Percentiles rank a stretch among this genome's conserved stretches.
phyloP scores from a whole-genome alignment of 1,140 invertebrate genomes.

The Heliothis virescens region DNA sequence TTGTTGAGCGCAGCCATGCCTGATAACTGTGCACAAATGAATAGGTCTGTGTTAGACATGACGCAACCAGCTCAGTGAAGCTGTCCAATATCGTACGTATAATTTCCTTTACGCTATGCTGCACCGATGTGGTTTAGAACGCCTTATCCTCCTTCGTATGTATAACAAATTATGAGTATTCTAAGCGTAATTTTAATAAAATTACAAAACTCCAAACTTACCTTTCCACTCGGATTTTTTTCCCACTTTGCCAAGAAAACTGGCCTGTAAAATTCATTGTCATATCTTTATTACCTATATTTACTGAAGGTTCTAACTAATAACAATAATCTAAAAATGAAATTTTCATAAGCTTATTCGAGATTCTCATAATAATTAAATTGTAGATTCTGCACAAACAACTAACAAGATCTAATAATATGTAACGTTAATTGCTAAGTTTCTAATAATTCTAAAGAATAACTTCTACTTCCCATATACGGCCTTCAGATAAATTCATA shows the following conservation, averaged over 20 bases:
- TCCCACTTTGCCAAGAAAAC: too few species aligned
- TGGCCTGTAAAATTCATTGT: not conserved
- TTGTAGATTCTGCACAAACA: not conserved
- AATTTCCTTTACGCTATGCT: slow-evolving; percentile 26
- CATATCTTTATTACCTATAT: not conserved
- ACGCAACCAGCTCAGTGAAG: slow-evolving; percentile 26
- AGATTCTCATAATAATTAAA: not conserved
- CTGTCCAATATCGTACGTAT: slow-evolving; percentile 42
- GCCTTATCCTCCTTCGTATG: not conserved
- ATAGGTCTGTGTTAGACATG: slow-evolving; percentile 40
- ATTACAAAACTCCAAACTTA: too few species aligned
- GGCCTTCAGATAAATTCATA: slow-evolving; percentile 31
- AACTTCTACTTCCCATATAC: slow-evolving; percentile 8
- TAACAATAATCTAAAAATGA: too few species aligned
- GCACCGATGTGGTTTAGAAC: slow-evolving; percentile 2
- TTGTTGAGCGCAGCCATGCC: slow-evolving; percentile 27
- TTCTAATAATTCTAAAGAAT: slow-evolving; percentile 13
- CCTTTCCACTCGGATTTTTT: too few species aligned
- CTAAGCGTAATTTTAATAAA: too few species aligned
- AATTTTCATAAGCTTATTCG: too few species aligned
- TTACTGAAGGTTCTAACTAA: too few species aligned
- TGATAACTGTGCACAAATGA: slow-evolving; percentile 38
- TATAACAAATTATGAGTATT: too few species aligned
- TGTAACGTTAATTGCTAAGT: not conserved
- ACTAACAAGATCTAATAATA: not conserved